Conservation (phyloP, 1,140 invertebrate species). For the Agraylea sexmaculata region DNA sequence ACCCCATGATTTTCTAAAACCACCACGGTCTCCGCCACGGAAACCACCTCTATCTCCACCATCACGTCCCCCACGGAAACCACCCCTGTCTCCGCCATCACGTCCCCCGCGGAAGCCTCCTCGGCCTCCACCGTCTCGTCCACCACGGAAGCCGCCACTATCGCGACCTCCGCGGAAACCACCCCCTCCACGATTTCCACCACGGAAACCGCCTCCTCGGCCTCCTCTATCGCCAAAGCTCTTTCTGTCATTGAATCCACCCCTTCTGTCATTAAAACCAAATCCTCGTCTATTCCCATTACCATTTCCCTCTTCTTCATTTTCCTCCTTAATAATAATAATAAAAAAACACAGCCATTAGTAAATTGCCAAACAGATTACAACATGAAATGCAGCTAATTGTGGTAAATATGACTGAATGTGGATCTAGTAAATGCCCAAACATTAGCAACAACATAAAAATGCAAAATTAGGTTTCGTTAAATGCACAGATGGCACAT, state of each 20-base stretch:
- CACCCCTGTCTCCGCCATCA: slow-evolving; percentile 29
- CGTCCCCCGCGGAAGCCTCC: slow-evolving; percentile 22
- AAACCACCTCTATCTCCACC: no score
- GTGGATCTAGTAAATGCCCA: slow-evolving; percentile 34
- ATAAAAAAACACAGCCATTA: slow-evolving; percentile 31
- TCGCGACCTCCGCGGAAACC: slow-evolving; percentile 33
- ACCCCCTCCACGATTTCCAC: slow-evolving; percentile 35
- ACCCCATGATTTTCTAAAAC: slow-evolving; percentile 23
- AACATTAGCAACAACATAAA: slow-evolving; percentile 24
- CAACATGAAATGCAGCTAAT: slow-evolving; percentile 25
- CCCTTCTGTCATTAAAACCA: slow-evolving; percentile 23
- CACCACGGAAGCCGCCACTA: slow-evolving; percentile 24
- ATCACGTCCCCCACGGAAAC: no score
- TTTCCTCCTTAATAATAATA: slow-evolving; percentile 30
- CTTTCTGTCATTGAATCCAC: slow-evolving; percentile 27
- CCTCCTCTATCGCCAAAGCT: slow-evolving; percentile 33
- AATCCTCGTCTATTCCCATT: slow-evolving; percentile 23
- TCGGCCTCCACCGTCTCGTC: slow-evolving; percentile 20
- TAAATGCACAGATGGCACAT: slow-evolving; percentile 3
- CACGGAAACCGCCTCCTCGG: slow-evolving; percentile 25
- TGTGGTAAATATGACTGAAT: slow-evolving; percentile 5
- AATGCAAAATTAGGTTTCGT: neutral
- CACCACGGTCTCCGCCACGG: no score
- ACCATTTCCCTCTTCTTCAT: slow-evolving; percentile 29
- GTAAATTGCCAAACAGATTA: slow-evolving; percentile 27